phyloP scores from a whole-genome alignment of 2,113 vertebrate species.

The Synodontis membranacea region DNA sequence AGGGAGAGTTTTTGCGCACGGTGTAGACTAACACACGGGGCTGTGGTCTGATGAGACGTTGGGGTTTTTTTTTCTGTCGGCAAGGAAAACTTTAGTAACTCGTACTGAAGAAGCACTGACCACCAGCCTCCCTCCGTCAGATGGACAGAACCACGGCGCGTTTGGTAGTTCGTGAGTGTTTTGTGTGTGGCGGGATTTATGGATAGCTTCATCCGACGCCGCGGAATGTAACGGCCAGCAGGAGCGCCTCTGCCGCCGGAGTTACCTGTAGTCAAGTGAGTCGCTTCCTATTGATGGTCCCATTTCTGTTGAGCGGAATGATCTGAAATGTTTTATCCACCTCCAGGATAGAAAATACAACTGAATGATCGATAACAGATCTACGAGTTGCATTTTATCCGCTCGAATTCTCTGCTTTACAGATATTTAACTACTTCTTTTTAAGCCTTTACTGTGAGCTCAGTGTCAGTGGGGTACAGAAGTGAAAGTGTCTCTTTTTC shows the following conservation, averaged over 20 bases:
- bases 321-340: not conserved
- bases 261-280: conserved; percentile 59
- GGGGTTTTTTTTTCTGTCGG: not conserved
- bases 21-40: not conserved
- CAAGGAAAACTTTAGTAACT: conserved; percentile 48
- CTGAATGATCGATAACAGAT: not conserved
- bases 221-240: conserved; percentile 55
- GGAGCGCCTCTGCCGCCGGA: conserved; percentile 31
- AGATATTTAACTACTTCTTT: not conserved
- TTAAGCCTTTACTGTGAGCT: not conserved
- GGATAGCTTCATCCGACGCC: conserved; percentile 38
- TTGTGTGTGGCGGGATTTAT: conserved; percentile 27
- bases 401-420: not conserved
- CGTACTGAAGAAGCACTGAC: not conserved
- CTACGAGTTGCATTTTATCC: not conserved
- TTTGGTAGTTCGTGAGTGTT: conserved; percentile 15
- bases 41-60: conserved; percentile 27
- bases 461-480: not conserved
- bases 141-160: conserved; percentile 37
- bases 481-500: not conserved
- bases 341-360: not conserved
- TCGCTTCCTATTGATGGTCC: conserved; percentile 19
- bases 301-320: not conserved
- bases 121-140: conserved; percentile 14
- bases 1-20: conserved; percentile 20